Evolutionary conservation across 2,113 vertebrate species (phyloP), one percentile per base, ranked within the genome.

Genomic region (Chlorodrepanis virens): DNA sequence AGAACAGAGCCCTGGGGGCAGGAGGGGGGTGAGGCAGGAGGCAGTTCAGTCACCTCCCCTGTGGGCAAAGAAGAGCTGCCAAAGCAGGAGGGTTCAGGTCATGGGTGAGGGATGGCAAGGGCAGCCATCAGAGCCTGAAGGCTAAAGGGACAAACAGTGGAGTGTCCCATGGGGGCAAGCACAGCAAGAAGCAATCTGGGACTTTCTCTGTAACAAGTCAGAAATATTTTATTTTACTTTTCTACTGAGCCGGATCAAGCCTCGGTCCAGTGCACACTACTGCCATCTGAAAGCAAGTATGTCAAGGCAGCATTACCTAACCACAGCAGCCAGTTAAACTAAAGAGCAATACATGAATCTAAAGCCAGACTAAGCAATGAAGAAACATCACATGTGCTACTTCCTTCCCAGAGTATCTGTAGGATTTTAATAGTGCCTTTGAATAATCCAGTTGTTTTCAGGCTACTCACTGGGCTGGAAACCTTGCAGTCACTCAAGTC

Each of bases 391-490:
- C 44, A 59, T 5, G 0, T 27, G 14, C 35, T 69, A 19, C n/a
- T 77, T 91, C 61, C 50, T 77, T 67, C 72, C 64, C 52, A 68
- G 35, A 78, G 60, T 29, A 84, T 52, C 52, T 83, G 10, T 12
- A 89, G 76, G 16, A 22, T 74, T 70, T 88, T n/a, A 88, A 39
- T 23, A 59, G 29, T 2, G 8, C 37, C 52, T 60, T 91, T 85
- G 68, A 68, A 83, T 60, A 37, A 87, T 10, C 23, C 23, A 69
- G 22, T 12, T 53, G 54, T 88, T 92, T 94, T 90, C 90, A 96
- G 52, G 39, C 24, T 83, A 59, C 56, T 87, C 59, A 68, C 14
- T 80, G 71, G 83, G 35, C 76, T 92, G 52, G 68, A 95, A 95
- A 86, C 22, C 39, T 47, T 70, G 56, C 20, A 79, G 44, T 77